Base-by-base conservation (phyloP, 2,797 vertebrate species). In the Pampus argenteus region DNA sequence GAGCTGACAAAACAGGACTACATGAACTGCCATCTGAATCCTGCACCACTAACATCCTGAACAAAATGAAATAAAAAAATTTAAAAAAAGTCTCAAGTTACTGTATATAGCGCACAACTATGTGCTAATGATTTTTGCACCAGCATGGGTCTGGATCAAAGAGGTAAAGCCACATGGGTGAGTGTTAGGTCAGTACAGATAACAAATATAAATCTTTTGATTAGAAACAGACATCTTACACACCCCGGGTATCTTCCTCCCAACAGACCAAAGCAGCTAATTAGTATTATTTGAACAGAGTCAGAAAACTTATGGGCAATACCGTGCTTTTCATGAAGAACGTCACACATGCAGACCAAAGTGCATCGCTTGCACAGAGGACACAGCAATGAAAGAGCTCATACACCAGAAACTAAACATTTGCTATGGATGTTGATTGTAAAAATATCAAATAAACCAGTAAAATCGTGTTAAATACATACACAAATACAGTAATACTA, bases 1-100 rank as follows among this genome's bases (percentile, higher is more conserved):
- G 71, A 90, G 72, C 71, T 83, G 85, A 86, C 86, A 91, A 87
- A 88, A 91, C 78, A 88, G 51, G 74, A 58, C 54, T 74, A 62
- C 44, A 76, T 66, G 58, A 87, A 55, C 57, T 69, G 68, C 83
- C 86, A 80, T 82, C 73, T 71, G 71, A 50, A 47, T 68, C 63
- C 44, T 68, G 59, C 65, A 55, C 66, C 49, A 67, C 56, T 31
- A 47, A 76, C 45, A 74, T 75, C 26, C 49, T n/a, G n/a, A n/a
- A n/a, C n/a, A n/a, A n/a, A n/a, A n/a, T n/a, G n/a, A n/a, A n/a
- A n/a, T n/a, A n/a, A n/a, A n/a, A n/a, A n/a, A n/a, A n/a, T n/a
- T n/a, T n/a, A n/a, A n/a, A 18, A 25, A 29, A 28, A n/a, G 55
- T 9, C 48, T 52, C 48, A 38, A 64, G 56, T 18, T 51, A 17